Evolutionary conservation across 1,140 invertebrate species (phyloP).

Genomic region (Diprion similis): DNA sequence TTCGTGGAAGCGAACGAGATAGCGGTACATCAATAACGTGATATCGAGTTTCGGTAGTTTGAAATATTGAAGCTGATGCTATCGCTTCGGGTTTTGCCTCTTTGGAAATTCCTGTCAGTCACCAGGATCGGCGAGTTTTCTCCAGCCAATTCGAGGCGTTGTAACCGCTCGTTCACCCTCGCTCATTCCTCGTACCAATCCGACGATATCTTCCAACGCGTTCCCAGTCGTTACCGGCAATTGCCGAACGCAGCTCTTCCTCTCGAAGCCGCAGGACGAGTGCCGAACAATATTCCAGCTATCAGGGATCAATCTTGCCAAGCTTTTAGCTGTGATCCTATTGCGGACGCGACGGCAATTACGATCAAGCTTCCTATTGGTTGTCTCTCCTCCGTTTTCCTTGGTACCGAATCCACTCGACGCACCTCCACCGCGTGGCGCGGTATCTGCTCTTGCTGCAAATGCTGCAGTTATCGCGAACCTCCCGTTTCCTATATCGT

Average conservation of each 20-base stretch:
- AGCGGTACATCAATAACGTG: neutral
- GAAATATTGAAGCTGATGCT: slow-evolving; percentile 46
- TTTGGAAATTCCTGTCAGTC: slow-evolving; percentile 56
- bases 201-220: slow-evolving; percentile 11
- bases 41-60: slow-evolving; percentile 6
- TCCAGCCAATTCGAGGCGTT: slow-evolving; percentile 56
- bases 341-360: neutral
- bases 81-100: slow-evolving; percentile 50
- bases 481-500: slow-evolving; percentile 49
- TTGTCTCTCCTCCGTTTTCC: neutral
- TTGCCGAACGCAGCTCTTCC: neutral
- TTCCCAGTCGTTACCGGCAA: neutral
- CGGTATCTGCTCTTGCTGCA: neutral
- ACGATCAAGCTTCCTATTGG: neutral
- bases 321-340: too few species aligned
- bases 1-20: neutral
- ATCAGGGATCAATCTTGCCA: too few species aligned
- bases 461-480: slow-evolving; percentile 33
- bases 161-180: slow-evolving; percentile 48
- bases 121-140: slow-evolving; percentile 59
- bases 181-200: slow-evolving; percentile 52
- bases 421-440: slow-evolving; percentile 3
- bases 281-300: too few species aligned
- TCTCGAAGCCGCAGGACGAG: neutral
- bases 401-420: neutral